Conservation (phyloP, 92 coral and sea anemone genomes). For the Metridium senile region DNA sequence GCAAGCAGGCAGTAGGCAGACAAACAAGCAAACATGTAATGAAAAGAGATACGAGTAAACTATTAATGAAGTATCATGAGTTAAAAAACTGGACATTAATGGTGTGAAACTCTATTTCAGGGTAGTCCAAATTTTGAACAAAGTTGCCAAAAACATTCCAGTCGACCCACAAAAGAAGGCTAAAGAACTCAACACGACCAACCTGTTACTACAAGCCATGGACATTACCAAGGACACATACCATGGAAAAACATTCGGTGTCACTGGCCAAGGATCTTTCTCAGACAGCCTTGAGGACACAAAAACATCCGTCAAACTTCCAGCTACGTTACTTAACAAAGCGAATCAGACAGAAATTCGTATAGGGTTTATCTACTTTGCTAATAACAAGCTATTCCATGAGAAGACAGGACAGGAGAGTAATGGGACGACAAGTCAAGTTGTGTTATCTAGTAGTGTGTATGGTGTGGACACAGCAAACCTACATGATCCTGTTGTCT, state of each 20-base stretch:
- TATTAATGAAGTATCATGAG: too few relatives aligned
- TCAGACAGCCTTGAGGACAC: background rate
- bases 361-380: slow-evolving; percentile 71
- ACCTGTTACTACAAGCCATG: slow-evolving; percentile 58
- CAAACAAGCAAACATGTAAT: too few relatives aligned
- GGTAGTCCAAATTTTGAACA: slow-evolving; percentile 62
- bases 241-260: slow-evolving; percentile 49
- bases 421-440: slow-evolving; percentile 1
- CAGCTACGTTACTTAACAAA: slow-evolving; percentile 6
- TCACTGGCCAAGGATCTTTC: slow-evolving; percentile 13
- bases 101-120: slow-evolving; percentile 32
- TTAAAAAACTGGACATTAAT: background rate
- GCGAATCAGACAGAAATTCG: slow-evolving; percentile 5
- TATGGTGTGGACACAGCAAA: slow-evolving; percentile 15
- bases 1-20: too few relatives aligned
- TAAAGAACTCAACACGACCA: slow-evolving; percentile 48
- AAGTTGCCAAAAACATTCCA: slow-evolving; percentile 62
- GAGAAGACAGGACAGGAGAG: slow-evolving; percentile 28
- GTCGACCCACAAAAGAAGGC: slow-evolving; percentile 39
- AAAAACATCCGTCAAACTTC: slow-evolving; percentile 31
- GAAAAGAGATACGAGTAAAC: too few relatives aligned
- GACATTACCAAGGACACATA: slow-evolving; percentile 51
- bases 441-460: slow-evolving; percentile 30
- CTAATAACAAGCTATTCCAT: slow-evolving; percentile 77
- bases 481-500: slow-evolving; percentile 16